Evolutionary conservation across 2,888 invertebrate genomes (phyloP), one percentile per base, ranked within the genome.

Genomic region (Merodon equestris): DNA sequence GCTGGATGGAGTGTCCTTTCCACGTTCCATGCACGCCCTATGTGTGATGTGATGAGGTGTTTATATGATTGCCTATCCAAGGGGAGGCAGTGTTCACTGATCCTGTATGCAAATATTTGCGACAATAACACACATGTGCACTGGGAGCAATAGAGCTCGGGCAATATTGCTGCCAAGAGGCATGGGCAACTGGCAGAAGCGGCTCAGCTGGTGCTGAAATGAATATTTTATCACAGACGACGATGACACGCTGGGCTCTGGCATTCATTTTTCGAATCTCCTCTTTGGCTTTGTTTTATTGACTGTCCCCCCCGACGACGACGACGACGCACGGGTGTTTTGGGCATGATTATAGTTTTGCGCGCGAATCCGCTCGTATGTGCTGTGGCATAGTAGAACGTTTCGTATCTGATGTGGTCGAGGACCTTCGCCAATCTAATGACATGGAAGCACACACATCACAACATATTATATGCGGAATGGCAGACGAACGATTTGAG

Each of bases 181-280:
- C 66, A 51, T 66, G 56, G 66, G 57, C 42, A 51, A 40, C 40
- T 17, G 14, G 27, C 60, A 44, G 54, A 27, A 27, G 27, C 7
- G 27, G 7, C 7, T 4, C 54, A 64, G 74, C 13, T 48, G 60
- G 54, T 44, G 44, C 73, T 58, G 58, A 70, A 79, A 74, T 79
- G 74, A 79, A 79, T 79, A 74, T 79, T 74, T 79, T 74, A 79
- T 68, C 58, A 60, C 68, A 54, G 54, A 48, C 7, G 60, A 61
- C 60, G 48, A 60, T 56, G 53, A 71, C 63, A 68, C 63, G 57
- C 47, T 50, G 42, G 12, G 19, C 12, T 50, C 34, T 34, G 14
- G 47, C 38, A 18, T 34, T 47, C 34, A 53, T 47, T 56, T 27
- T 19, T 34, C 63, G 60, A 61, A 56, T 51, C 45, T 67, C 15